Conservation (phyloP, 2,797 vertebrate species). For the Cossypha heuglini region DNA sequence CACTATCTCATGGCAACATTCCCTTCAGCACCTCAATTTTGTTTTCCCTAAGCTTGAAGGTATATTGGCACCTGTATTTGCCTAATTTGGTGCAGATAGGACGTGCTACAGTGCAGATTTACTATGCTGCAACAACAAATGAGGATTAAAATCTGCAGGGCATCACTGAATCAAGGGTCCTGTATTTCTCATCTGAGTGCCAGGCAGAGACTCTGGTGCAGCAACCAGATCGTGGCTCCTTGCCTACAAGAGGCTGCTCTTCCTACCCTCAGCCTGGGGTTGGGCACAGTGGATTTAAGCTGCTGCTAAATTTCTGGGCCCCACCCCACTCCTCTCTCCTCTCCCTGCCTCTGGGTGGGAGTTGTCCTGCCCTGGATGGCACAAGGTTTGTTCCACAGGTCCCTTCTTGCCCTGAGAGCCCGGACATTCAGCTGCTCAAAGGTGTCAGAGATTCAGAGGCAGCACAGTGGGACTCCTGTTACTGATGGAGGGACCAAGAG, state of each 20-base stretch:
- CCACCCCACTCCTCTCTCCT: neutral
- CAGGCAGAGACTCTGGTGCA: neutral
- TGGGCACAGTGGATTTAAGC: neutral
- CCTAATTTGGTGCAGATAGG: neutral
- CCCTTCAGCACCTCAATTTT: neutral
- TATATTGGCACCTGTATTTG: neutral
- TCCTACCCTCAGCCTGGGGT: accelerated
- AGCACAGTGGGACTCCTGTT: neutral
- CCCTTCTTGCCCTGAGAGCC: neutral
- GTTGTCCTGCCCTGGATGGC: neutral
- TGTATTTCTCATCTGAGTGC: neutral
- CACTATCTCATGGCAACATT: neutral
- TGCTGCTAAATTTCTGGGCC: neutral
- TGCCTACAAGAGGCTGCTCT: neutral
- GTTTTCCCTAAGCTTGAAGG: neutral
- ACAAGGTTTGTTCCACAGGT: neutral
- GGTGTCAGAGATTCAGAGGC: neutral
- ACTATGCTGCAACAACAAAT: neutral
- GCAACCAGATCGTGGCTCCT: accelerated
- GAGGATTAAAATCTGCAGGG: neutral
- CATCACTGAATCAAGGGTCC: neutral
- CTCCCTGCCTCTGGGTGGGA: neutral
- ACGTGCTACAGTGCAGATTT: neutral
- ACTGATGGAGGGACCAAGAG: neutral
- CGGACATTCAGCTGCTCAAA: accelerated